These are phyloP conservation scores for Cladopsammia gracilis DNA, from an alignment of 64 coral and sea anemone species.

Conservation along the genomic window DNA sequence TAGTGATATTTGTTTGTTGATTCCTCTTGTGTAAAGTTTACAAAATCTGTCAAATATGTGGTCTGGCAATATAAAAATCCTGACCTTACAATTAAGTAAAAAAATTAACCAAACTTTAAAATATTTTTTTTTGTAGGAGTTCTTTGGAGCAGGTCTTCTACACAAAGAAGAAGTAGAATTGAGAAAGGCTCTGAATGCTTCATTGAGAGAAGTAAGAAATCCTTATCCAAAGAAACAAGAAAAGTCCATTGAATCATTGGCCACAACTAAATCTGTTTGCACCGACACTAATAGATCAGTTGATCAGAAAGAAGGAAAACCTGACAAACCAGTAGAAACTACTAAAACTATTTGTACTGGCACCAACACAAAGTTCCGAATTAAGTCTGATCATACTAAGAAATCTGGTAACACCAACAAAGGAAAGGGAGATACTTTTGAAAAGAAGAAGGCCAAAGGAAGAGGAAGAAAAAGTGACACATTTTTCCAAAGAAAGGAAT, in stretches of 20 bases:
- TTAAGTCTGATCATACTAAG: neutral
- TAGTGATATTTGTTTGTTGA: too few relatives aligned
- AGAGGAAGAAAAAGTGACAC: neutral
- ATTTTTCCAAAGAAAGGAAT: neutral
- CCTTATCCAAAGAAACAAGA: neutral
- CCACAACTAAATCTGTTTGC: neutral
- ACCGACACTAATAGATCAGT: neutral
- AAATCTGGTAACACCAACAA: neutral
- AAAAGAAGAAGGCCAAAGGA: neutral
- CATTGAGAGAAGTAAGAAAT: slow-evolving; percentile 51
- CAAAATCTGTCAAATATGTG: too few relatives aligned
- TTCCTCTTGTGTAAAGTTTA: too few relatives aligned
- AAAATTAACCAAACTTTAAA: neutral
- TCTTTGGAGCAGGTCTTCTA: slow-evolving; percentile 83
- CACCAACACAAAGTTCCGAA: slow-evolving; percentile 12
- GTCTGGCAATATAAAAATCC: too few relatives aligned
- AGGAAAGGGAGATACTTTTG: neutral
- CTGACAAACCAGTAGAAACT: neutral
- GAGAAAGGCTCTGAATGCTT: slow-evolving; percentile 88
- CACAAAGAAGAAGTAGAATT: slow-evolving; percentile 97
- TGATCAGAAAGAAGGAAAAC: neutral
- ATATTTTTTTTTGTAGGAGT: slow-evolving; percentile 46
- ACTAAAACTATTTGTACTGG: slow-evolving; percentile 23
- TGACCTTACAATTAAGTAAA: neutral
- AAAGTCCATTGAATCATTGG: neutral